These are phyloP conservation scores for Desmodus rotundus DNA, from an alignment of 2,113 vertebrate genomes.

Conservation along the genomic window DNA sequence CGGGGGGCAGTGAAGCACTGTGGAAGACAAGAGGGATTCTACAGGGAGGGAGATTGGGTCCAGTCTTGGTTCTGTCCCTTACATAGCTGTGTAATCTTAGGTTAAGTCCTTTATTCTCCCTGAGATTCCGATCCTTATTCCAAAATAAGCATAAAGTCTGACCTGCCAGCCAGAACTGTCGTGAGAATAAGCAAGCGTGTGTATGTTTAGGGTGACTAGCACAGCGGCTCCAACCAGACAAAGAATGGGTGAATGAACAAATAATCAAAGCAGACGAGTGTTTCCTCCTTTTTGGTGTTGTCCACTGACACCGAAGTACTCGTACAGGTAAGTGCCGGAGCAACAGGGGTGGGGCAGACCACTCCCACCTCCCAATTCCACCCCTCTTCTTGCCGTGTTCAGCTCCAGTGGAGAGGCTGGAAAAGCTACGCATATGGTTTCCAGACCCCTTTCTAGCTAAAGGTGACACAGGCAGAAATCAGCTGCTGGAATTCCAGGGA, in stretches of 20 bases:
- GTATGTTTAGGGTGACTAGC: background rate
- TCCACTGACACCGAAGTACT: background rate
- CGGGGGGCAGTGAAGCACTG: rapidly evolving
- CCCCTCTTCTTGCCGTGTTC: background rate
- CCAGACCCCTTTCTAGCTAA: background rate
- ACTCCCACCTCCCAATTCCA: background rate
- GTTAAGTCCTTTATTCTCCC: background rate
- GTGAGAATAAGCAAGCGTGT: background rate
- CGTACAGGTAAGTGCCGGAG: background rate
- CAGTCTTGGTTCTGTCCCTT: background rate
- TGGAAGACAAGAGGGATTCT: background rate
- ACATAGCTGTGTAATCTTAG: background rate
- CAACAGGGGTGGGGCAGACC: background rate
- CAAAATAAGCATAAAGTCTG: background rate
- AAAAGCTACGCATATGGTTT: background rate
- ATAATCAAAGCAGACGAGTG: background rate
- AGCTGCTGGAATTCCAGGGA: background rate
- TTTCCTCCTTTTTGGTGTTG: background rate
- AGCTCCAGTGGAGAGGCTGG: background rate
- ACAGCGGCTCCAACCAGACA: background rate
- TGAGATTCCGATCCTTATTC: background rate
- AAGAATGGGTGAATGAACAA: background rate
- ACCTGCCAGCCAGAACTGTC: background rate
- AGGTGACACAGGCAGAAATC: background rate
- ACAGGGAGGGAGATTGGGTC: background rate